Percentiles rank a stretch among this genome's conserved stretches.
Evolutionary conservation across 2,888 invertebrate species (phyloP).

Genomic region (Apodemia duryi): DNA sequence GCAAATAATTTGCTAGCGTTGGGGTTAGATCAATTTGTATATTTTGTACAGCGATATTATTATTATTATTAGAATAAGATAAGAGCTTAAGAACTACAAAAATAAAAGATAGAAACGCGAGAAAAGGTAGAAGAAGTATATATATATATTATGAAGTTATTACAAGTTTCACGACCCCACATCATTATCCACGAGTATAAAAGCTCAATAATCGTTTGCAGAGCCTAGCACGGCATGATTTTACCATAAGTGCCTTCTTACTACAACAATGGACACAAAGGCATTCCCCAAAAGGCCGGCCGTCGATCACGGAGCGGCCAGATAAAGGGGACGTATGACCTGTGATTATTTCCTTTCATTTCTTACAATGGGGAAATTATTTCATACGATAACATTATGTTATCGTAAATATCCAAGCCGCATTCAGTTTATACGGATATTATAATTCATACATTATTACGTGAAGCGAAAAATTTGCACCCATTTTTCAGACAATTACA

Average conservation of each 20-base stretch:
- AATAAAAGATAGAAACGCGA: too few relatives aligned
- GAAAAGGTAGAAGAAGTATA: too few relatives aligned
- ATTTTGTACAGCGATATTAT: too few relatives aligned
- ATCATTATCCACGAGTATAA: neutral
- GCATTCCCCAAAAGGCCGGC: neutral
- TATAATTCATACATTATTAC: too few relatives aligned
- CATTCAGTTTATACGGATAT: neutral
- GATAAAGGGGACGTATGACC: constrained; percentile 13
- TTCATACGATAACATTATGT: constrained; percentile 1
- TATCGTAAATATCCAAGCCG: neutral
- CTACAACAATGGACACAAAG: constrained; percentile 7
- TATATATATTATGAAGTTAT: neutral
- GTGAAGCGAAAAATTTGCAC: too few relatives aligned
- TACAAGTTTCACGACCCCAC: neutral
- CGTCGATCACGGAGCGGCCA: constrained; percentile 6
- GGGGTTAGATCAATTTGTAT: too few relatives aligned
- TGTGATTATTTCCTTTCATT: constrained; percentile 14
- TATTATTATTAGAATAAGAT: too few relatives aligned
- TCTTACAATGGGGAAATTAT: constrained; percentile 13
- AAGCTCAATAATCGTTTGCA: neutral
- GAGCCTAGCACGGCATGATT: constrained; percentile 3
- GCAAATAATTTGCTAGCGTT: too few relatives aligned
- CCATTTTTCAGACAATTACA: too few relatives aligned
- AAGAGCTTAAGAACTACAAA: too few relatives aligned
- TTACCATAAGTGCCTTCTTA: constrained; percentile 10